These are phyloP conservation scores for Polydrusus tereticollis DNA, from an alignment of 2,888 invertebrate species.

Conservation along the genomic window DNA sequence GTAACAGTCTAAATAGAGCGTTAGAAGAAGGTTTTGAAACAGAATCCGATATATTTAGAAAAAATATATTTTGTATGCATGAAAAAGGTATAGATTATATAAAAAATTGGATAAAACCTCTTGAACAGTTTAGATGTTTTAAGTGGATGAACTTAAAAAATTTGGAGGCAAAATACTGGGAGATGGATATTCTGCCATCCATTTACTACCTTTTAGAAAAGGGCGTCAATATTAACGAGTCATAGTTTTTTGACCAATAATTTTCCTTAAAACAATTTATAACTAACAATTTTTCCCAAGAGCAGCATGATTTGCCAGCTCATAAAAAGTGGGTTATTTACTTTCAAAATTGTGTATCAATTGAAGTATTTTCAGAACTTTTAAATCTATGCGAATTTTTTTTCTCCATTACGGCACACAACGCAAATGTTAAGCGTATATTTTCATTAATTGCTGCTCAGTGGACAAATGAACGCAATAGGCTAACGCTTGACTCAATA, in stretches of 20 bases:
- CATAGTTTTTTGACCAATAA: constrained; percentile 30
- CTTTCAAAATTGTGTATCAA: constrained; percentile 3
- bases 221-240: constrained; percentile 21
- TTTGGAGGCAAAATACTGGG: constrained; percentile 27
- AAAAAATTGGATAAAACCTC: constrained; percentile 24
- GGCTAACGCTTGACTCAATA: too few species aligned
- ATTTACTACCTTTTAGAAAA: constrained; percentile 25
- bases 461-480: too few species aligned
- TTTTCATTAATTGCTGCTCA: too few species aligned
- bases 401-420: constrained; percentile 15
- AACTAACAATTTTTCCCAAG: constrained; percentile 8
- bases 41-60: constrained; percentile 21
- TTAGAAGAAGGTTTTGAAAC: constrained; percentile 29
- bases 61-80: constrained; percentile 25
- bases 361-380: constrained; percentile 18
- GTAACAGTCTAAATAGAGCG: constrained; percentile 2
- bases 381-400: constrained; percentile 16
- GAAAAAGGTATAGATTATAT: constrained; percentile 28
- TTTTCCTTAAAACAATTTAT: constrained; percentile 19
- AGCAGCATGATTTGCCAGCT: constrained; percentile 19
- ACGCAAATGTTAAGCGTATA: too few species aligned
- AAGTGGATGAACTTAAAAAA: too few species aligned
- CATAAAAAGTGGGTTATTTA: constrained; percentile 16
- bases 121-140: constrained; percentile 35
- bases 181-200: constrained; percentile 25